Evolutionary conservation across 1,140 invertebrate genomes (phyloP).

Genomic region (Metopolophium dirhodum): DNA sequence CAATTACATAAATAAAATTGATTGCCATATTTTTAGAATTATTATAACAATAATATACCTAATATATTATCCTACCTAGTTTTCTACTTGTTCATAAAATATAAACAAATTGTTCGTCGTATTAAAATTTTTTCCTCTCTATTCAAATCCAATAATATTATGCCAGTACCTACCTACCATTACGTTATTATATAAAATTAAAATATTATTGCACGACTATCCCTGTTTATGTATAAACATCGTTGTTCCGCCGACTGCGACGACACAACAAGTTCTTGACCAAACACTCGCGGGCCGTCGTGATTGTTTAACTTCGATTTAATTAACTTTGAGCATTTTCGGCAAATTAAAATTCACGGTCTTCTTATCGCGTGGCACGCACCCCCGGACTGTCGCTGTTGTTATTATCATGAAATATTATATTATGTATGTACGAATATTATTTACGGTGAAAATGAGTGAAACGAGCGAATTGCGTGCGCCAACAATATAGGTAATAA

Average conservation of each 20-base stretch:
- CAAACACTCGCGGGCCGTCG: background rate
- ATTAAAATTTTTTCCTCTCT: background rate
- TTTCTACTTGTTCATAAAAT: background rate
- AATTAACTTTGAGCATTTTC: background rate
- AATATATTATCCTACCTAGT: background rate
- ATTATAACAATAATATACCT: background rate
- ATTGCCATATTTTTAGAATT: background rate
- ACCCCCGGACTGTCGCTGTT: background rate
- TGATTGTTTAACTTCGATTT: background rate
- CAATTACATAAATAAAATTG: background rate
- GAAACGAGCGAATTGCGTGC: background rate
- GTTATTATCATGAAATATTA: slow-evolving; percentile 13
- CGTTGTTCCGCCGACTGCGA: background rate
- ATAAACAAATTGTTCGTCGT: background rate
- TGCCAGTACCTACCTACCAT: no score
- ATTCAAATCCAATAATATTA: background rate
- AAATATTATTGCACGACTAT: background rate
- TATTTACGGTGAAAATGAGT: background rate
- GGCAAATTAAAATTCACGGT: background rate
- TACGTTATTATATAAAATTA: no score
- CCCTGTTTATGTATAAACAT: background rate
- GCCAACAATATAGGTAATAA: background rate
- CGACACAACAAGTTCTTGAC: background rate
- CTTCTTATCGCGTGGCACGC: background rate
- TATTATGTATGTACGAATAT: background rate